These are phyloP conservation scores for Theropithecus gelada DNA, from an alignment of 2,113 vertebrate species.

Conservation along the genomic window DNA sequence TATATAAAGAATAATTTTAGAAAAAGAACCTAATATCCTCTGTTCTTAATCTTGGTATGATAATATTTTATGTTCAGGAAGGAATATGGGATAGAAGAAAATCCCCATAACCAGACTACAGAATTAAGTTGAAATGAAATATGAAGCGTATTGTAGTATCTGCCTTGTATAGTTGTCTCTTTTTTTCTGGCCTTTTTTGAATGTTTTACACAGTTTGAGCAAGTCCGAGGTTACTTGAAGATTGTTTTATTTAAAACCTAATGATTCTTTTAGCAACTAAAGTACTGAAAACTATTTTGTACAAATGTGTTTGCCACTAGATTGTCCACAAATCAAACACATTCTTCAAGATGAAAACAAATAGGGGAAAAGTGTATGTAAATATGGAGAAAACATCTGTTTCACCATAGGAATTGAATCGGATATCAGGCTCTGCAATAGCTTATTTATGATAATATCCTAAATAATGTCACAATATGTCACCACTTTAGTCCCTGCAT, in stretches of 20 bases:
- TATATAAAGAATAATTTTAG: background rate
- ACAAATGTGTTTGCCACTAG: background rate
- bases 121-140: background rate
- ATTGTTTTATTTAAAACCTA: background rate
- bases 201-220: background rate
- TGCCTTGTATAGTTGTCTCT: background rate
- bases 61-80: constrained; percentile 4
- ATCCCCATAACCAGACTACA: background rate
- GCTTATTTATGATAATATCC: background rate
- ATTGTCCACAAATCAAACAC: background rate
- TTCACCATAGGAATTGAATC: background rate
- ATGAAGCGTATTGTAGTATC: background rate
- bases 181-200: background rate
- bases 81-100: background rate
- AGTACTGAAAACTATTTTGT: background rate
- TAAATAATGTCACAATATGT: background rate
- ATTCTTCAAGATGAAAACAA: background rate
- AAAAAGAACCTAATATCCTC: background rate
- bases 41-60: background rate
- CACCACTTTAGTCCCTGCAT: background rate
- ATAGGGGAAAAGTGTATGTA: background rate
- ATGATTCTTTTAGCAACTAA: background rate
- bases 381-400: background rate
- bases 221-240: background rate
- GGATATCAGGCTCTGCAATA: background rate